Base-by-base conservation (phyloP, 2,888 invertebrate genomes). In the Tachina fera region DNA sequence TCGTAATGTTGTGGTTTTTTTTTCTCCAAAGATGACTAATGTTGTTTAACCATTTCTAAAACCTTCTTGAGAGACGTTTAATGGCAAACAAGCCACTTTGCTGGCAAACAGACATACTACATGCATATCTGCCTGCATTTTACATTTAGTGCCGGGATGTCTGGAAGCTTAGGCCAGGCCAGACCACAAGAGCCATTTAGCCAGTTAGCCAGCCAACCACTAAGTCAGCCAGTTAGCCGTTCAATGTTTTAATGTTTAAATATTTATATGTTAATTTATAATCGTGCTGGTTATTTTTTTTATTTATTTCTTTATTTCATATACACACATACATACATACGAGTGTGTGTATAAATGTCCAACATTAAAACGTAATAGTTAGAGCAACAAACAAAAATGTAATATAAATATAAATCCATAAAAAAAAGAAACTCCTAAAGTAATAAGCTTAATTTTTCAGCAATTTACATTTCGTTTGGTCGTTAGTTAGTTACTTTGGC, bases 251-350 rank as follows among this genome's bases (percentile, higher is more conserved):
- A 82, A 79, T 75, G 75, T 43, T 67, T 11, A 76, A 79, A 58
- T 75, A 65, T 79, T 79, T 86, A 67, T 72, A 79, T 83, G 85
- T 79, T 82, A 71, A 82, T 82, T 85, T 85, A 70, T 85, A 75
- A 78, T 75, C 82, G 61, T 78, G 74, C 82, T 75, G 13, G 51
- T 65, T 75, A 56, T n/a, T 63, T 77, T 78, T 68, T 78, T 68
- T 63, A 19, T 71, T 68, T 75, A 39, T 75, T 60, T 75, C n/a
- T 70, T 45, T 80, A 19, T 58, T 16, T 9, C 41, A 31, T 31
- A 6, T 31, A 4, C 10, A 10, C 65, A 31, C 31, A 31, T n/a
- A n/a, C n/a, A n/a, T n/a, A n/a, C n/a, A n/a, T n/a, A n/a, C n/a
- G n/a, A n/a, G n/a, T 3, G 10, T n/a, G 5, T 68, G n/a, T 49